Percentiles rank a stretch among this genome's conserved stretches.
These are phyloP conservation scores for Troglohyphantes excavatus DNA, from an alignment of 2,888 invertebrate genomes.

Conservation along the genomic window DNA sequence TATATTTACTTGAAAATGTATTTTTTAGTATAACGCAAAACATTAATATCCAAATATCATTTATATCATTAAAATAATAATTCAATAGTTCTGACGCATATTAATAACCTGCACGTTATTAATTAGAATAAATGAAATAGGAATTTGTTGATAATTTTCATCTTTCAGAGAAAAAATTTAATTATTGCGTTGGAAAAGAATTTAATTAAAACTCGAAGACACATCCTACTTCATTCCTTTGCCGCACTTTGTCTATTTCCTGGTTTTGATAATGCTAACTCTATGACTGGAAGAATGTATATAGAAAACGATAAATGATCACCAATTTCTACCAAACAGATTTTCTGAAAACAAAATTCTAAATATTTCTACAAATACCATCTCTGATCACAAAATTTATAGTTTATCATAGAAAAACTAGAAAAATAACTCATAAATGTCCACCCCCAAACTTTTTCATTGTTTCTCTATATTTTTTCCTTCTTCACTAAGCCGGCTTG, in stretches of 20 bases:
- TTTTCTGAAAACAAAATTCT: neutral
- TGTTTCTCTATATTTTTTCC: neutral
- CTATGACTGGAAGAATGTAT: conserved; percentile 29
- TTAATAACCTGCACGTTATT: too few species aligned
- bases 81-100: too few species aligned
- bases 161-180: conserved; percentile 44
- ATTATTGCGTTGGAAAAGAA: conserved; percentile 28
- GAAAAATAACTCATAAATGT: conserved; percentile 59
- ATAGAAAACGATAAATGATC: conserved; percentile 41
- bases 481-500: conserved; percentile 16
- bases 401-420: conserved; percentile 37
- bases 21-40: too few species aligned
- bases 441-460: conserved; percentile 40
- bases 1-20: too few species aligned
- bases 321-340: conserved; percentile 36
- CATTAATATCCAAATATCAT: too few species aligned
- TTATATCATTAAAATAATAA: neutral
- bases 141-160: conserved; percentile 13
- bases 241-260: too few species aligned
- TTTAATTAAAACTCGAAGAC: conserved; percentile 46
- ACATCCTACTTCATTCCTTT: conserved; percentile 28
- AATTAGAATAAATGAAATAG: neutral
- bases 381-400: conserved; percentile 4
- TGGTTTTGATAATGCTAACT: too few species aligned
- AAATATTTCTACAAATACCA: conserved; percentile 16